Base-by-base conservation (phyloP, 2,888 invertebrate genomes). In the Orchesellides sinensis region DNA sequence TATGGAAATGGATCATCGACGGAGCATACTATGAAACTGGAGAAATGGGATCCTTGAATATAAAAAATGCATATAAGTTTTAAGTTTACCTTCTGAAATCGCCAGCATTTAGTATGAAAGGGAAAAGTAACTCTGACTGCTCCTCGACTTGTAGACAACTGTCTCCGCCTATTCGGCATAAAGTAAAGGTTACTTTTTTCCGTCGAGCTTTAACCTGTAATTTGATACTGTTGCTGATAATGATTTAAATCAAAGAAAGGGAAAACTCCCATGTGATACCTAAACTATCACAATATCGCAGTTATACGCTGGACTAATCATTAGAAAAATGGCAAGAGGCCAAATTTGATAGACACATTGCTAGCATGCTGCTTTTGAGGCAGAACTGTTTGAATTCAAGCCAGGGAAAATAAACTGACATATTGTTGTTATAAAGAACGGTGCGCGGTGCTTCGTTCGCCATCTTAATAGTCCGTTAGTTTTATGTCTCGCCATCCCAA, bases 81-180 rank as follows among this genome's bases (percentile, higher is more conserved):
- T 17, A 49, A 49, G n/a, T 49, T 49, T 49, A 10, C 49, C 14
- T 14, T 17, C 49, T 4, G 49, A 17, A 49, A 52, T 17, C 12
- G 10, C 17, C 8, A 52, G n/a, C 10, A 40, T n/a, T 2, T 40
- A 32, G 10, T 10, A 32, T 6, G 40, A 40, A n/a, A n/a, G 10
- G 19, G 17, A 52, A 52, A 52, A 17, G 5, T 52, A 21, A 23
- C 61, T 61, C 12, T n/a, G n/a, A n/a, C n/a, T 8, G 12, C 25
- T 61, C 29, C 14, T 47, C n/a, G 29, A 45, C 45, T 77, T 77
- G 77, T 56, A 59, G 77, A 77, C 68, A 47, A 21, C 21, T n/a
- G 59, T 23, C 77, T 77, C 77, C 77, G 68, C 77, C 77, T 68
- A 45, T 59, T 59, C 66, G 66, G 56, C 75, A 21, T 56, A 4